Percentiles rank a stretch among this genome's conserved stretches.
Conservation (phyloP, 92 coral and sea anemone species). For the Palythoa heliodiscus region DNA sequence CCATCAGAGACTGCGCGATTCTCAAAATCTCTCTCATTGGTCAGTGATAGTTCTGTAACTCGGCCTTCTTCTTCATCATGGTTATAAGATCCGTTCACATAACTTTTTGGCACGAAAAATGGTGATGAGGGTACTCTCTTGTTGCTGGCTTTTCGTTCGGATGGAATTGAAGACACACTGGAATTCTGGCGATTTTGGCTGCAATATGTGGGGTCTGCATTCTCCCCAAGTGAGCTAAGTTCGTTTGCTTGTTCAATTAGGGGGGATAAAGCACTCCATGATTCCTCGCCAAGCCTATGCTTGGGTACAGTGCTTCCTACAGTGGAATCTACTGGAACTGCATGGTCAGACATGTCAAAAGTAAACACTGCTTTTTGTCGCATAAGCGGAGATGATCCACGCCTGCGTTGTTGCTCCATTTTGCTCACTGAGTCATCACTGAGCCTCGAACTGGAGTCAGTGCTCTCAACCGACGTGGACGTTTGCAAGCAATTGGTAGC, state of each 20-base stretch:
- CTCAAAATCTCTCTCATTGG: not conserved
- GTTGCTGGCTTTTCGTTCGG: slow-evolving; percentile 42
- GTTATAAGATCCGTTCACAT: slow-evolving; percentile 73
- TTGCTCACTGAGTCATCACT: slow-evolving; percentile 77
- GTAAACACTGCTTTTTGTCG: slow-evolving; percentile 93
- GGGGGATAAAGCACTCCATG: slow-evolving; percentile 57
- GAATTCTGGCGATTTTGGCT: slow-evolving; percentile 49
- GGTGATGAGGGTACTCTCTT: slow-evolving; percentile 35
- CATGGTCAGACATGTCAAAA: slow-evolving; percentile 69
- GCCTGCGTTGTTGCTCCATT: slow-evolving; percentile 68
- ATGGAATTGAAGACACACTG: slow-evolving; percentile 54
- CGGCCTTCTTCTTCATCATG: slow-evolving; percentile 67
- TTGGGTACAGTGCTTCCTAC: slow-evolving; percentile 23
- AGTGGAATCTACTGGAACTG: slow-evolving; percentile 41
- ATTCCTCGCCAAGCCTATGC: slow-evolving; percentile 30
- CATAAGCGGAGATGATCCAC: slow-evolving; percentile 88
- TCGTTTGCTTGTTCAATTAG: slow-evolving; percentile 51
- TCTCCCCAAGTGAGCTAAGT: slow-evolving; percentile 11
- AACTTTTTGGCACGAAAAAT: slow-evolving; percentile 54
- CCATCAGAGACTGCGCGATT: too few species aligned
- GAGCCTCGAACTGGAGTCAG: slow-evolving; percentile 64
- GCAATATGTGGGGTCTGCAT: slow-evolving; percentile 2
- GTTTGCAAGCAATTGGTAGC: slow-evolving; percentile 32
- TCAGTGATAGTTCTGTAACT: not conserved
- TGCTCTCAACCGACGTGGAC: slow-evolving; percentile 63